Conservation (phyloP, 2,797 vertebrate genomes). For the Coregonus ussuriensis region DNA sequence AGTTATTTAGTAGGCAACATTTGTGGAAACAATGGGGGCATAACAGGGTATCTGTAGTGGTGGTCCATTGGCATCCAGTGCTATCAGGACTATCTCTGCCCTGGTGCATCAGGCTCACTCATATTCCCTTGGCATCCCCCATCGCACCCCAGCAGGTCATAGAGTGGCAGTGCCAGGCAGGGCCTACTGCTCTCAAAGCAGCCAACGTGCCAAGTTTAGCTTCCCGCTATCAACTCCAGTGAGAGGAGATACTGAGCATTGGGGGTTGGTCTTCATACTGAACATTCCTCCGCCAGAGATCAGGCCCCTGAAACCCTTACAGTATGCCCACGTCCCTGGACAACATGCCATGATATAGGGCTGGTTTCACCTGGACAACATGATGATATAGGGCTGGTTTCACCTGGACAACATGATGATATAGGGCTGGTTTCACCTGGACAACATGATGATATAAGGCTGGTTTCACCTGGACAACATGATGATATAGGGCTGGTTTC, state of each 20-base stretch:
- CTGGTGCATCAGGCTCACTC: not conserved
- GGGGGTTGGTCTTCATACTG: slow-evolving; percentile 32
- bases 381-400: too few species aligned
- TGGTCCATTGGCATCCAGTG: not conserved
- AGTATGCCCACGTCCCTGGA: not conserved
- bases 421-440: too few species aligned
- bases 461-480: too few species aligned
- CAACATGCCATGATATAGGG: not conserved
- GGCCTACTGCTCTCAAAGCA: slow-evolving; percentile 46
- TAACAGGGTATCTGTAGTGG: not conserved
- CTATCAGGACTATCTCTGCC: not conserved
- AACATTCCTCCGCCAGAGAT: slow-evolving; percentile 60
- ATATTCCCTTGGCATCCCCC: slow-evolving; percentile 48
- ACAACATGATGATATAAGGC: too few species aligned
- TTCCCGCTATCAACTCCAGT: slow-evolving; percentile 71
- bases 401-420: too few species aligned
- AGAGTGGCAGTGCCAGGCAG: slow-evolving; percentile 55
- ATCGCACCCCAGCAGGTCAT: slow-evolving; percentile 66
- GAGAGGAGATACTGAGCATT: slow-evolving; percentile 59
- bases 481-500: too few species aligned
- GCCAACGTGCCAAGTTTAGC: slow-evolving; percentile 74
- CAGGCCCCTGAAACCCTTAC: not conserved
- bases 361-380: too few species aligned
- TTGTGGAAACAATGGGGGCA: not conserved
- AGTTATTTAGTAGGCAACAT: not conserved